phyloP scores from a whole-genome alignment of 2,113 vertebrate species.

The Clinocottus analis region DNA sequence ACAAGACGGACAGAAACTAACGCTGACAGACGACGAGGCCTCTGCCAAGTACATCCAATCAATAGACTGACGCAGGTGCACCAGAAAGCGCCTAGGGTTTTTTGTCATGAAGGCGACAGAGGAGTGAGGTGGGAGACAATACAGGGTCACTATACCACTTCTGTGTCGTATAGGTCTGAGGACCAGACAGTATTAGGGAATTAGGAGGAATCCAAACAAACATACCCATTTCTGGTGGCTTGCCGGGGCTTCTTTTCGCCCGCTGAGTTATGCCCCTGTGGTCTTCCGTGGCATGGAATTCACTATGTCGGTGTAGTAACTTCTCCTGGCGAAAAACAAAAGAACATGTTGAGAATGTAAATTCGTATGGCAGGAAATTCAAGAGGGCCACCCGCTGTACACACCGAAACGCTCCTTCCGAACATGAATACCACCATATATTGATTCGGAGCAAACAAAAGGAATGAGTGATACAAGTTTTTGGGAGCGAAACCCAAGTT shows the following conservation, averaged over 20 bases:
- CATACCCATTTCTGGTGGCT: constrained; percentile 74
- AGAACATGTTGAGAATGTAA: constrained; percentile 2
- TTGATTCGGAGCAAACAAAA: constrained; percentile 40
- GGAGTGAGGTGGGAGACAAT: not conserved
- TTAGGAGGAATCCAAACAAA: not conserved
- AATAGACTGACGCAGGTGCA: constrained; percentile 5
- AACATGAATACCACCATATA: constrained; percentile 26
- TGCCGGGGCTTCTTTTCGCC: constrained; percentile 77
- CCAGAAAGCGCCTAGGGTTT: not conserved
- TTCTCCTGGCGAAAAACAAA: constrained; percentile 66
- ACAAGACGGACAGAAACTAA: constrained; percentile 29
- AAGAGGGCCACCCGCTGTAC: not conserved
- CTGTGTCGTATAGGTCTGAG: not conserved
- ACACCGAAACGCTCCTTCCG: not conserved
- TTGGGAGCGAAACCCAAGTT: constrained; percentile 57
- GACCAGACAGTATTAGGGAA: not conserved
- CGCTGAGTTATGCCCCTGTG: constrained; percentile 74
- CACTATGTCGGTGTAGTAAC: constrained; percentile 58
- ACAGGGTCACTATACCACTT: not conserved
- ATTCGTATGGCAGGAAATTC: constrained; percentile 6
- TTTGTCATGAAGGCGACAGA: not conserved
- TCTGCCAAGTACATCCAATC: constrained; percentile 26
- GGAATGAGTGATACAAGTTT: constrained; percentile 24
- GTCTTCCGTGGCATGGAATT: constrained; percentile 65
- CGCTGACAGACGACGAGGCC: constrained; percentile 16